Conservation (phyloP, 2,888 invertebrate species). For the Ophion costatus region DNA sequence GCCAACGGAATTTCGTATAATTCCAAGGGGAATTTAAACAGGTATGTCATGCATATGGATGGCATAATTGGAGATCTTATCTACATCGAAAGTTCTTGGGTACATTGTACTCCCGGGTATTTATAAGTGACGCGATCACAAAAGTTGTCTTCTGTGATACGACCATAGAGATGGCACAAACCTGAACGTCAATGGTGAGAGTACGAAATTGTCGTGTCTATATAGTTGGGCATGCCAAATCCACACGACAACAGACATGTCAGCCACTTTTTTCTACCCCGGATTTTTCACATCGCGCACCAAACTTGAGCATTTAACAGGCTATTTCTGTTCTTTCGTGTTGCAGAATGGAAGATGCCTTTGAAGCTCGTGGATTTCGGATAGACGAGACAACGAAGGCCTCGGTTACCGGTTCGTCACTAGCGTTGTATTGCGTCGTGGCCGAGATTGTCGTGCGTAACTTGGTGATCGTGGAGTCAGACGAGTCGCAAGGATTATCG, state of each 20-base stretch:
- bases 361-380: constrained; percentile 53
- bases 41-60: constrained; percentile 17
- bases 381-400: constrained; percentile 54
- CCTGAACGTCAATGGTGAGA: neutral
- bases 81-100: constrained; percentile 24
- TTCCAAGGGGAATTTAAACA: constrained; percentile 25
- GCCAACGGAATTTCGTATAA: constrained; percentile 33
- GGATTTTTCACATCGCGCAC: neutral
- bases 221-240: neutral
- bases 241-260: neutral
- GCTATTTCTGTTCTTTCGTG: constrained; percentile 21
- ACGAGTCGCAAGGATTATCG: constrained; percentile 37
- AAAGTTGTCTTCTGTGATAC: too few species aligned
- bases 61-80: constrained; percentile 10
- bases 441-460: constrained; percentile 37
- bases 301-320: neutral
- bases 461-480: constrained; percentile 56
- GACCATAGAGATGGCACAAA: neutral
- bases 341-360: constrained; percentile 65
- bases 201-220: neutral
- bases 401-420: constrained; percentile 40
- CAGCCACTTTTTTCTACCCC: neutral
- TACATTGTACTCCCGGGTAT: neutral
- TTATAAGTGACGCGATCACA: neutral
- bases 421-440: constrained; percentile 16